Evolutionary conservation across 2,797 vertebrate species (phyloP).

Genomic region (Prionace glauca): DNA sequence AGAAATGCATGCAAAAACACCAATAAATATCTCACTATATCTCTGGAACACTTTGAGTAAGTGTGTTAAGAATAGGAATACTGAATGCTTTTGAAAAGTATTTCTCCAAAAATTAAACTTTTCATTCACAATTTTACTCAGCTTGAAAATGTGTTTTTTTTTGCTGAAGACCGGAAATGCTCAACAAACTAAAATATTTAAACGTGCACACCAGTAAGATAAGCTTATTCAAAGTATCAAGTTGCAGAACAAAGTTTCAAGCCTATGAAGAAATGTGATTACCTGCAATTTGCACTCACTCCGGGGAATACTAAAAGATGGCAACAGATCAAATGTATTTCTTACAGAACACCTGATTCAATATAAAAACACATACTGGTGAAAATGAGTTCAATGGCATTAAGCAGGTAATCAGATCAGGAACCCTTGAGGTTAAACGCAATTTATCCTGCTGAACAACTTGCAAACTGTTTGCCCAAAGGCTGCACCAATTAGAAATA

Average conservation of each 20-base stretch:
- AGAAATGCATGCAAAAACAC: background rate
- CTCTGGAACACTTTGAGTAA: background rate
- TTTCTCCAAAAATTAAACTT: background rate
- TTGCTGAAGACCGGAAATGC: background rate
- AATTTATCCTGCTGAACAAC: background rate
- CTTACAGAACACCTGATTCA: constrained; percentile 5
- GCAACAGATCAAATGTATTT: background rate
- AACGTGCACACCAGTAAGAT: background rate
- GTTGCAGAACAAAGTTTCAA: background rate
- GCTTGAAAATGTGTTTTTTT: background rate
- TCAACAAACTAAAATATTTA: background rate
- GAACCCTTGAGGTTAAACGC: background rate
- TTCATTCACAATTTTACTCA: background rate
- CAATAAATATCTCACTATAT: background rate
- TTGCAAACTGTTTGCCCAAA: constrained; percentile 24
- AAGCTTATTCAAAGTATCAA: background rate
- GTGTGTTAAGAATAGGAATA: background rate
- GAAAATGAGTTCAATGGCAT: constrained; percentile 1
- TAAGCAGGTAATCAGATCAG: constrained; percentile 5
- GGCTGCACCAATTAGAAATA: constrained; percentile 23
- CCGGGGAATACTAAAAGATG: background rate
- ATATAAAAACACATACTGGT: constrained; percentile 30
- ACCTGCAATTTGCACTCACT: background rate
- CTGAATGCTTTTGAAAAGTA: background rate
- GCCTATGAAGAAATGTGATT: background rate